Conservation (phyloP, 2,888 invertebrate genomes). For the Erynnis tages region DNA sequence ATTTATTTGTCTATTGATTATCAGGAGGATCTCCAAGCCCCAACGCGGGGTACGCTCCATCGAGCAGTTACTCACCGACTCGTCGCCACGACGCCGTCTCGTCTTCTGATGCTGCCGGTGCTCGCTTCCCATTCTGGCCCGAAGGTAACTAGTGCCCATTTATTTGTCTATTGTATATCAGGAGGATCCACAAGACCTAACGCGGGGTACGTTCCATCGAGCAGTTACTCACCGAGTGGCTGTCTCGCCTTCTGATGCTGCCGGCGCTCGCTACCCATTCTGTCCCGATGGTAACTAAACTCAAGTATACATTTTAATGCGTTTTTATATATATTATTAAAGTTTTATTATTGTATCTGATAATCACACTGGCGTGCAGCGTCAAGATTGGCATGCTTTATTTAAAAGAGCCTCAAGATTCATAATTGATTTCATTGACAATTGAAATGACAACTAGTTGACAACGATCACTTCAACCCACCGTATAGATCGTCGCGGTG, state of each 20-base stretch:
- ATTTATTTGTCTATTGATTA: constrained; percentile 13
- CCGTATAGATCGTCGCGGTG: too few species aligned
- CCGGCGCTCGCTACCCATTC: constrained; percentile 61
- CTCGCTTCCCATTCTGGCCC: constrained; percentile 68
- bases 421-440: too few species aligned
- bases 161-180: neutral
- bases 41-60: constrained; percentile 57
- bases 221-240: constrained; percentile 62
- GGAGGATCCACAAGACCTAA: constrained; percentile 45
- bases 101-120: constrained; percentile 60
- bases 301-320: too few species aligned
- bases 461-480: too few species aligned
- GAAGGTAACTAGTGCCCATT: constrained; percentile 51
- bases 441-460: too few species aligned
- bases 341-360: too few species aligned
- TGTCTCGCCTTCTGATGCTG: constrained; percentile 64
- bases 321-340: too few species aligned
- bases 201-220: constrained; percentile 56
- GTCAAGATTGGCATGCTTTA: too few species aligned
- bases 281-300: constrained; percentile 69
- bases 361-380: too few species aligned
- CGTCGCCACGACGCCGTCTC: constrained; percentile 68
- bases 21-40: constrained; percentile 67
- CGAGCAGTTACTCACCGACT: constrained; percentile 62
- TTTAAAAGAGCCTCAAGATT: too few species aligned